These are phyloP conservation scores for Anas capensis DNA, from an alignment of 2,797 vertebrate genomes.

Conservation along the genomic window DNA sequence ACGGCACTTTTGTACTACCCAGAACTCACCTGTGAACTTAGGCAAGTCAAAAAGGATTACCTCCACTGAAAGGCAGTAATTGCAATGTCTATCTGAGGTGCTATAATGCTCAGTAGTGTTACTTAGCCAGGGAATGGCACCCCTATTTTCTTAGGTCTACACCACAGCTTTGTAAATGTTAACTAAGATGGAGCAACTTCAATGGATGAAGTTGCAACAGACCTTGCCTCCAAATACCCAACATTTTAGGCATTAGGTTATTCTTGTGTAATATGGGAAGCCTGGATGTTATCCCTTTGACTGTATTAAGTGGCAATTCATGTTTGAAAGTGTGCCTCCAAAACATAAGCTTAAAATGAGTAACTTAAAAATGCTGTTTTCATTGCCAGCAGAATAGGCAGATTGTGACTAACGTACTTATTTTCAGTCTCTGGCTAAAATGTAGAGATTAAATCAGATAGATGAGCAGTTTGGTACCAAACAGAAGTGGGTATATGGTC, in stretches of 20 bases:
- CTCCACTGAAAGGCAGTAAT: neutral
- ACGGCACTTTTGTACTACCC: neutral
- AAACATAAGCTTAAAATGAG: neutral
- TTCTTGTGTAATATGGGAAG: neutral
- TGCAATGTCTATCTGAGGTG: neutral
- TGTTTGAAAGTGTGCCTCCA: neutral
- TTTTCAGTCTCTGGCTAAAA: neutral
- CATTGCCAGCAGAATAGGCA: neutral
- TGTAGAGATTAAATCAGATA: neutral
- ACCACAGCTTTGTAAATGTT: neutral
- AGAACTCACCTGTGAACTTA: neutral
- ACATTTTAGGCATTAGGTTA: neutral
- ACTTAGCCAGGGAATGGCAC: neutral
- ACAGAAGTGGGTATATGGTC: neutral
- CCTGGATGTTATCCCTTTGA: neutral
- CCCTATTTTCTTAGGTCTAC: neutral
- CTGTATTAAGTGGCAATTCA: neutral
- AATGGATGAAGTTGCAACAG: neutral
- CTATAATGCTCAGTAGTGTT: neutral
- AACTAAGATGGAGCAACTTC: neutral
- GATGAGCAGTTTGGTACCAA: neutral
- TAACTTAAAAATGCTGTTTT: neutral
- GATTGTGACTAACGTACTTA: neutral
- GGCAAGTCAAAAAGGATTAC: neutral
- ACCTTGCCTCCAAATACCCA: neutral